phyloP scores from a whole-genome alignment of 1,140 invertebrate genomes.

The Ceratina japonica region DNA sequence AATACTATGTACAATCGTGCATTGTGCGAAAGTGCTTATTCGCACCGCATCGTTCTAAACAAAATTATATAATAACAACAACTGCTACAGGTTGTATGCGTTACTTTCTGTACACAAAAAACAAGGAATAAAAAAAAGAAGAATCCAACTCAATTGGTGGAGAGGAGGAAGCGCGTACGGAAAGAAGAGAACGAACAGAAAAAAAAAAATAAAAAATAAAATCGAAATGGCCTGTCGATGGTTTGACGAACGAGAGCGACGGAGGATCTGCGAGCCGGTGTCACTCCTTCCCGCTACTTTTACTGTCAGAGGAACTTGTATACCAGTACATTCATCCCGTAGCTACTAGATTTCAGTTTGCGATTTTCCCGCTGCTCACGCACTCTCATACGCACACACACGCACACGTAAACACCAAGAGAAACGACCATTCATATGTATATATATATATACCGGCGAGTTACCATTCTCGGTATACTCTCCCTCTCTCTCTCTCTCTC shows the following conservation, averaged over 20 bases:
- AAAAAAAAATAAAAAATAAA: slow-evolving; percentile 29
- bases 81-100: not conserved
- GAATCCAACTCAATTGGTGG: not conserved
- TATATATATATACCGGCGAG: not conserved
- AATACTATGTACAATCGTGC: slow-evolving; percentile 13
- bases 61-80: slow-evolving; percentile 31
- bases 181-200: not conserved
- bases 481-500: too few species aligned
- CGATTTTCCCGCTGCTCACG: slow-evolving; percentile 52
- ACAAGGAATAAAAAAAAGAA: slow-evolving; percentile 4
- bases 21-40: slow-evolving; percentile 39
- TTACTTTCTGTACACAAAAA: slow-evolving; percentile 1
- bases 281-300: slow-evolving; percentile 68
- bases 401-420: not conserved
- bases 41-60: not conserved
- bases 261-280: slow-evolving; percentile 62
- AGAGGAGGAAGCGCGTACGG: not conserved
- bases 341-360: slow-evolving; percentile 40
- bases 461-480: slow-evolving; percentile 45
- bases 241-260: slow-evolving; percentile 57
- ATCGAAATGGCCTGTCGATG: not conserved
- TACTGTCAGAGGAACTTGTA: slow-evolving; percentile 78
- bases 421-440: not conserved
- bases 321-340: slow-evolving; percentile 74
- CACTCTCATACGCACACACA: not conserved